Percentiles rank a stretch among this genome's conserved stretches.
Conservation (phyloP, 2,113 vertebrate species). For the Hypanus sabinus region DNA sequence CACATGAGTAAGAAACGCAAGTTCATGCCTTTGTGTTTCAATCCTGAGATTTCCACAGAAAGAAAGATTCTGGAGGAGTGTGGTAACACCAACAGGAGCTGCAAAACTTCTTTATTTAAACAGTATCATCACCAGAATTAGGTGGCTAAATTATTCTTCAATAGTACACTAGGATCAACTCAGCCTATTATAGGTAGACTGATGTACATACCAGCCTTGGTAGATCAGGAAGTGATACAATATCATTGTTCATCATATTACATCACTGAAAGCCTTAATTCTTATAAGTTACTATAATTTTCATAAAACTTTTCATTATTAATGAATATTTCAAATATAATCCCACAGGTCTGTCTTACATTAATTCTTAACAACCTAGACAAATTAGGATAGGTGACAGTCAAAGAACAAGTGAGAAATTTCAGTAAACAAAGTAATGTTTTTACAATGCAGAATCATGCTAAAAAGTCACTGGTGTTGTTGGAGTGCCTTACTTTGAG, state of each 20-base stretch:
- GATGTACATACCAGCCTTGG: background rate
- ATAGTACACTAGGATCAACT: background rate
- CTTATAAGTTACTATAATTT: too few species aligned
- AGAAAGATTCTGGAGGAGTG: background rate
- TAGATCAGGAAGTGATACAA: background rate
- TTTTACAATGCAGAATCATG: too few species aligned
- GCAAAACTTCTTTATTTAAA: background rate
- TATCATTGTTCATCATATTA: background rate
- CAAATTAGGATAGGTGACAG: too few species aligned
- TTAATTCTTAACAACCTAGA: background rate
- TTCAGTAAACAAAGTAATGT: too few species aligned
- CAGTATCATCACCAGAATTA: background rate
- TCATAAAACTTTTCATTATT: background rate
- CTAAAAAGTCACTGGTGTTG: too few species aligned
- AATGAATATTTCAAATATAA: background rate
- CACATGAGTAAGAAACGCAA: background rate
- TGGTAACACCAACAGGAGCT: background rate
- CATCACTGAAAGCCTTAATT: background rate
- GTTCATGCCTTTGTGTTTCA: background rate
- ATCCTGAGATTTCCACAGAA: background rate
- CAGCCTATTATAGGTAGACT: background rate
- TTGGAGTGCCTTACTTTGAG: too few species aligned
- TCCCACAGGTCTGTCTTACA: background rate
- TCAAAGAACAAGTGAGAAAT: too few species aligned
- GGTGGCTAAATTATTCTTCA: background rate